Conservation (phyloP, 2,888 invertebrate genomes). For the Micropterix aruncella region DNA sequence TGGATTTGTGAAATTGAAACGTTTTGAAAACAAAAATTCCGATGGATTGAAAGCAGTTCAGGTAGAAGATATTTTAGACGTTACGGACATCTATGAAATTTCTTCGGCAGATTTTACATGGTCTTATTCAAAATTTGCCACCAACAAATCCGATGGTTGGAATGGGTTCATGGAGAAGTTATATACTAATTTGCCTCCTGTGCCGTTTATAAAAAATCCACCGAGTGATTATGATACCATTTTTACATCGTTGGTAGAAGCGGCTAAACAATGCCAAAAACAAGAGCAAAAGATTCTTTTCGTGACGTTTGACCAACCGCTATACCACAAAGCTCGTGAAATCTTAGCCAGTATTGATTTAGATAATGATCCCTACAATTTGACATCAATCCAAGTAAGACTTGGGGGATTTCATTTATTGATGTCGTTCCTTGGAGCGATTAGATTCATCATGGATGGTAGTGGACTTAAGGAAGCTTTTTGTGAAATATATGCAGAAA, state of each 20-base stretch:
- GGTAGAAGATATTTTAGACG: slow-evolving; percentile 14
- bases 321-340: slow-evolving; percentile 13
- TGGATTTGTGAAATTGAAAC: slow-evolving; percentile 13
- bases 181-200: slow-evolving; percentile 11
- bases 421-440: slow-evolving; percentile 17
- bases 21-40: slow-evolving; percentile 13
- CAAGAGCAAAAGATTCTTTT: slow-evolving; percentile 7
- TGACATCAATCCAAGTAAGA: slow-evolving; percentile 12
- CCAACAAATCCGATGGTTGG: slow-evolving; percentile 14
- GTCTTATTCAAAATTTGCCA: slow-evolving; percentile 14
- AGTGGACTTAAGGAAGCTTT: slow-evolving; percentile 15
- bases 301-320: slow-evolving; percentile 13
- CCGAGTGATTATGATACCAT: slow-evolving; percentile 13
- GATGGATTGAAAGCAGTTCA: slow-evolving; percentile 12
- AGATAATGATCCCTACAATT: slow-evolving; percentile 11
- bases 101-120: slow-evolving; percentile 15
- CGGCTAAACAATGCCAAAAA: slow-evolving; percentile 10
- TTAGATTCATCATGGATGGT: slow-evolving; percentile 20
- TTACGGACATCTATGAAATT: slow-evolving; percentile 12
- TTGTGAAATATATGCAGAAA: slow-evolving; percentile 6
- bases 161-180: slow-evolving; percentile 12
- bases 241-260: slow-evolving; percentile 13
- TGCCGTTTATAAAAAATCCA: slow-evolving; percentile 12
- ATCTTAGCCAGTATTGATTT: slow-evolving; percentile 12
- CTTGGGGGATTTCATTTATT: slow-evolving; percentile 16